Base-by-base conservation (phyloP, 92 coral and sea anemone species). In the Umimayanthus kanabou region DNA sequence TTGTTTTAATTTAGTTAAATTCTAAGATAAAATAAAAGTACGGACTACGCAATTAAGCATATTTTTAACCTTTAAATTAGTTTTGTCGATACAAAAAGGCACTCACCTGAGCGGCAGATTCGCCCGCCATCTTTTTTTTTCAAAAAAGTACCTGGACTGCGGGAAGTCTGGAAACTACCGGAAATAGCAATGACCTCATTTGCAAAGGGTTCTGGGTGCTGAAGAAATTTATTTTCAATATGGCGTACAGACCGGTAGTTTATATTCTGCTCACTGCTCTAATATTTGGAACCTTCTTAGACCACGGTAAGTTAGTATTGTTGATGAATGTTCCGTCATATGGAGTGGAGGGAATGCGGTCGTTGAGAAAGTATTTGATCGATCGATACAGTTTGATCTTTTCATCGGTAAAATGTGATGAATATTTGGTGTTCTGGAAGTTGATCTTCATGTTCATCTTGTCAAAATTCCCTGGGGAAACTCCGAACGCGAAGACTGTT, bases 81-180 rank as follows among this genome's bases (percentile, higher is more conserved):
- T 5, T 5, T 45, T 45, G 49, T 45, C 6, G 4, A 9, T 9
- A 5, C 49, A 33, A 33, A 33, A 33, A 33, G 37, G 37, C 50
- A 9, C 22, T 53, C 77, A 93, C 98, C 98, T 95, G 96, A n/a
- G 96, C 96, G 4, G 96, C 98, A 77, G 93, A 87, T 80, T 95
- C 98, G 58, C 90, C 92, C 92, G 98, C 96, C 98, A 95, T 95
- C n/a, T 65, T 93, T 92, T 89, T 39, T 53, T 82, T 70, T 39
- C 65, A 45, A 39, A 81, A 29, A 74, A 57, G 14, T 69, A 28
- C 45, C 6, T 43, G 9, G 77, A 1, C 43, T 15, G 9, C 39
- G 30, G 10, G 29, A 74, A 47, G 87, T 3, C 93, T 88, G 91
- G 80, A 33, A 70, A 30, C 89, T 6, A 90, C 92, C 88, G 90